A percentile compares a stretch with the other conserved stretches of the same genome.
Conservation (phyloP, 1,140 invertebrate species). For the Temnothorax longispinosus region DNA sequence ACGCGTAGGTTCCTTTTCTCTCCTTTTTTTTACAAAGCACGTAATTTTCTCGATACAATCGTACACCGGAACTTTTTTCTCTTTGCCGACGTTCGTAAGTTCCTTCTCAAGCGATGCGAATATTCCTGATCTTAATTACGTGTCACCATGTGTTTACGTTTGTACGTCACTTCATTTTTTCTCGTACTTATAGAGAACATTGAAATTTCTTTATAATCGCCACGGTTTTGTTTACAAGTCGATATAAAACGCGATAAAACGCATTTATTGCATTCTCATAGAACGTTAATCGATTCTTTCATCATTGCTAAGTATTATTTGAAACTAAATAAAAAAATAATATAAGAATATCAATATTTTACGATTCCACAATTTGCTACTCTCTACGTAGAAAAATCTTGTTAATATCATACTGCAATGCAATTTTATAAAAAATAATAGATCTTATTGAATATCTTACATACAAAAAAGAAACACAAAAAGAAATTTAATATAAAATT, state of each 20-base stretch:
- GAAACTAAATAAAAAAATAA: neutral
- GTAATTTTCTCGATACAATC: constrained; percentile 61
- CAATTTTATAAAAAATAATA: neutral
- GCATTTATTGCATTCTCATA: neutral
- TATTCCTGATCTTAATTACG: constrained; percentile 45
- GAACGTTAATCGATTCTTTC: neutral
- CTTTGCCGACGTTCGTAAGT: constrained; percentile 7
- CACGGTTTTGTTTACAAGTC: constrained; percentile 1
- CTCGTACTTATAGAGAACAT: neutral
- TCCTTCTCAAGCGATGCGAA: neutral
- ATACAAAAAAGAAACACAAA: neutral
- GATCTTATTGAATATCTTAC: neutral
- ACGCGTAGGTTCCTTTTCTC: constrained; percentile 24
- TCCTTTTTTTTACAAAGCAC: constrained; percentile 25
- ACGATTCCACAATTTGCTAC: neutral
- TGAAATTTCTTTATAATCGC: constrained; percentile 17
- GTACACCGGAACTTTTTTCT: constrained; percentile 12
- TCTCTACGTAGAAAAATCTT: neutral
- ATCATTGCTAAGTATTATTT: neutral
- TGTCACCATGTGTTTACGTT: neutral
- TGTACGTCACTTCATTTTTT: constrained; percentile 28
- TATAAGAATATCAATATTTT: neutral
- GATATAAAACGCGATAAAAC: neutral
- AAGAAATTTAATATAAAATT: constrained; percentile 13
- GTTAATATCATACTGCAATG: neutral